phyloP scores from a whole-genome alignment of 2,888 invertebrate species.

The Pycnomerus fuliginosus region DNA sequence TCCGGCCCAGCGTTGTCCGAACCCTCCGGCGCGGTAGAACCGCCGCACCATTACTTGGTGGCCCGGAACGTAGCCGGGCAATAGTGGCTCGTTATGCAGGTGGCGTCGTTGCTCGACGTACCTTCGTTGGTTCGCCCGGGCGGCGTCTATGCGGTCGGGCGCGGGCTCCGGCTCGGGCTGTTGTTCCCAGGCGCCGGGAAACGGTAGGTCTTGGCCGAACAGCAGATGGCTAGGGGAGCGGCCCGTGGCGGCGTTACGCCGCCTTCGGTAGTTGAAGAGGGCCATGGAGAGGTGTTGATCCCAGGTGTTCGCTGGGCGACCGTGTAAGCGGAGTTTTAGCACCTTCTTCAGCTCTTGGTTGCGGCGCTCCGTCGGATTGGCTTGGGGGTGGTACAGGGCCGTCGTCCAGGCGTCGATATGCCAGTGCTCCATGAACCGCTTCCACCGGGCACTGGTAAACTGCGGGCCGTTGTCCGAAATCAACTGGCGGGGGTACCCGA shows the following conservation, averaged over 20 bases:
- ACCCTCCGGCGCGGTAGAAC: no score
- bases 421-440: background rate
- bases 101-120: no score
- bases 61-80: no score
- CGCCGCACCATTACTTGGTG: no score
- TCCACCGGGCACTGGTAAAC: background rate
- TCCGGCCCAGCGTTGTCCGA: no score
- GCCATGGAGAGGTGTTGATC: background rate
- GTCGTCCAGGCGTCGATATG: background rate
- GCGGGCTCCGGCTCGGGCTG: background rate
- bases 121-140: no score
- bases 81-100: no score
- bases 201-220: background rate
- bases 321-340: no score
- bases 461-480: background rate
- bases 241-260: conserved; percentile 2
- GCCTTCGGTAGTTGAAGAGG: background rate
- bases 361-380: background rate
- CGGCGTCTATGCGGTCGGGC: no score
- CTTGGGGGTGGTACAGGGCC: background rate
- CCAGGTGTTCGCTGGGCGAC: conserved; percentile 3
- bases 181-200: conserved; percentile 1
- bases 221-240: conserved; percentile 1
- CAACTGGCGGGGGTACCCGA: background rate
- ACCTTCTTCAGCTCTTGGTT: no score